Evolutionary conservation across 2,797 vertebrate genomes (phyloP), one percentile per base, ranked within the genome.

Genomic region (Xiphophorus birchmanni): DNA sequence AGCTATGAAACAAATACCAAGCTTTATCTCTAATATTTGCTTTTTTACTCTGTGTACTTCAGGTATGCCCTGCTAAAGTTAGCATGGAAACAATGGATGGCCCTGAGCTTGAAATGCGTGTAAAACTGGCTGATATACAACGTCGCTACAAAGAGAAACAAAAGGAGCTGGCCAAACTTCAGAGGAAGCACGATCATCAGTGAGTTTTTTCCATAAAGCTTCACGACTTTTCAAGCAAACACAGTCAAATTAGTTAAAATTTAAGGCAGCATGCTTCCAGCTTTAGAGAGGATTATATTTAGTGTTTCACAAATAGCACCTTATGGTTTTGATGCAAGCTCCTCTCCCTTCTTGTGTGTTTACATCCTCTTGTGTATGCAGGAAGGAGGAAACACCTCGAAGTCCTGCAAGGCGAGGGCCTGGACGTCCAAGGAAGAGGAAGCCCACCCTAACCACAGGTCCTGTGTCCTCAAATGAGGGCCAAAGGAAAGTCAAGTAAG

Each of bases 61-160:
- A 99, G 98, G 97, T 97, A 1, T 99, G 97, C 89, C 97, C 97
- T 0, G 94, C 97, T 86, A 99, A 99, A 93, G 97, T 96, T 1
- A 95, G 96, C 88, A 97, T 98, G 77, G 98, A 99, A 86, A 96
- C 94, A 77, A 96, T 99, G 91, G 98, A 98, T 75, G 97, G 97
- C 0, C 96, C 97, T 80, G 98, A 99, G 94, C 95, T 99, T 83
- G 97, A 96, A 52, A 97, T 99, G 97, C 95, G 98, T 10, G 92
- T 99, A 91, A 97, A 95, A 85, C 88, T 99, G 91, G 98, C 97
- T 0, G 98, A 98, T 88, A 95, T 99, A 50, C 98, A 99, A 92
- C 94, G 97, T 29, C 95, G 96, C 80, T 99, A 99, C 94, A 98
- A 98, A 94, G 98, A 99, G 93, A 99, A 99, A 86, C 98, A 99